A percentile compares a stretch with the other conserved stretches of the same genome.
phyloP scores from a whole-genome alignment of 2,888 invertebrate species.

The Pheosia gnoma region DNA sequence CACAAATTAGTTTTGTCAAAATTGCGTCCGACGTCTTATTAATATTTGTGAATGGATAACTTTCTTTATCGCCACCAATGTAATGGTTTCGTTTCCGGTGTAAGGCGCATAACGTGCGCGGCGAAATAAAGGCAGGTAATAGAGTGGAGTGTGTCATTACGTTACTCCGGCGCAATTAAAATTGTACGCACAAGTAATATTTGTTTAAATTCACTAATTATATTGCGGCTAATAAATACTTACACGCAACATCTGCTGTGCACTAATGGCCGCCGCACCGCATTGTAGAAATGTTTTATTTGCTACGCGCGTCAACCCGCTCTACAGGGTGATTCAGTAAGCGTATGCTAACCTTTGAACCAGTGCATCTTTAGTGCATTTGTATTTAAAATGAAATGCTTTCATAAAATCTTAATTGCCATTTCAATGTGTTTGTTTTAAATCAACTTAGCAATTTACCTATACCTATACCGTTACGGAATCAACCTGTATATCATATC shows the following conservation, averaged over 20 bases:
- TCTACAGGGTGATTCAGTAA: slow-evolving; percentile 7
- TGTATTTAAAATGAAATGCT: no score
- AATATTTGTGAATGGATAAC: slow-evolving; percentile 17
- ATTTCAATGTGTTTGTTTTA: no score
- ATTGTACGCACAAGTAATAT: slow-evolving; percentile 77
- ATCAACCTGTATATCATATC: background rate
- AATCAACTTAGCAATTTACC: no score
- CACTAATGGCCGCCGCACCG: slow-evolving; percentile 59
- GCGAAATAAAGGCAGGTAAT: slow-evolving; percentile 43
- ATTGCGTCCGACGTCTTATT: slow-evolving; percentile 26
- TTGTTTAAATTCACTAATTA: slow-evolving; percentile 82
- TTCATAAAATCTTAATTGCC: no score
- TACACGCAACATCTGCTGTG: slow-evolving; percentile 77
- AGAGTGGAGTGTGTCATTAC: slow-evolving; percentile 61
- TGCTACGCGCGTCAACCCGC: slow-evolving; percentile 54
- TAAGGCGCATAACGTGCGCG: slow-evolving; percentile 34
- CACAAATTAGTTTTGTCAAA: slow-evolving; percentile 37
- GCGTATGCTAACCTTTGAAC: no score
- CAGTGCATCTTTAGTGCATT: no score
- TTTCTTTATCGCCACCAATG: no score
- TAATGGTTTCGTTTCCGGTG: slow-evolving; percentile 49
- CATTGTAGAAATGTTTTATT: slow-evolving; percentile 71
- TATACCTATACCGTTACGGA: no score
- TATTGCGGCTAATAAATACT: slow-evolving; percentile 75
- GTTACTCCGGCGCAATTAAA: slow-evolving; percentile 66